Base-by-base conservation (phyloP, 23 tunicate species). In the Styela clava region DNA sequence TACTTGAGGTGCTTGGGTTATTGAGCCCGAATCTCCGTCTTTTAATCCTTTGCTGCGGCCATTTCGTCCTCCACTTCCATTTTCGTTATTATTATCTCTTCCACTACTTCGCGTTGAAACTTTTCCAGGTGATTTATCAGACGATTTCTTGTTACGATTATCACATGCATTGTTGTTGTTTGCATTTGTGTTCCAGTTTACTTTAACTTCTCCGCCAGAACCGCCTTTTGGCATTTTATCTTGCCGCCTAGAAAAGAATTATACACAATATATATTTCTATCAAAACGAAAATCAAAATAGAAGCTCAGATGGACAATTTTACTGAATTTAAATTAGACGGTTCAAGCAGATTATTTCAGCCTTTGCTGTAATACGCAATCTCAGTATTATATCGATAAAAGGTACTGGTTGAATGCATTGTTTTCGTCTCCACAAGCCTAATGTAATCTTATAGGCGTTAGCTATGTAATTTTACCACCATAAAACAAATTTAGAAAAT, bases 171-270 rank as follows among this genome's bases (percentile, higher is more conserved):
- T 73, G 36, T 52, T 79, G 78, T 68, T 67, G 69, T 73, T 83
- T 27, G 74, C 74, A 79, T 85, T 85, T 69, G 79, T 79, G 79
- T 85, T 85, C 56, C 74, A 21, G 18, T 79, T 33, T 63, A 9
- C 35, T 64, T 79, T 44, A 64, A n/a, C 61, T 61, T 33, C 56
- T 5, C 56, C 56, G 7, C 56, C 56, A 44, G 56, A 5, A 5
- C 12, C 9, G 56, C 12, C 12, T 44, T 44, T 44, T 12, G 7
- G 56, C 7, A 12, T 5, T 44, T 44, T 44, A 5, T 12, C 71
- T 67, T 67, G 31, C 24, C 22, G 30, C 31, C 71, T 29, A 22
- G 24, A 67, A 25, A 67, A 24, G 16, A 24, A 29, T 29, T n/a
- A n/a, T n/a, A n/a, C n/a, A n/a, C n/a, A n/a, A n/a, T n/a, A n/a